A percentile compares a stretch with the other conserved stretches of the same genome.
Evolutionary conservation across 2,797 vertebrate genomes (phyloP).

Genomic region (Muraenolepis orangiensis): DNA sequence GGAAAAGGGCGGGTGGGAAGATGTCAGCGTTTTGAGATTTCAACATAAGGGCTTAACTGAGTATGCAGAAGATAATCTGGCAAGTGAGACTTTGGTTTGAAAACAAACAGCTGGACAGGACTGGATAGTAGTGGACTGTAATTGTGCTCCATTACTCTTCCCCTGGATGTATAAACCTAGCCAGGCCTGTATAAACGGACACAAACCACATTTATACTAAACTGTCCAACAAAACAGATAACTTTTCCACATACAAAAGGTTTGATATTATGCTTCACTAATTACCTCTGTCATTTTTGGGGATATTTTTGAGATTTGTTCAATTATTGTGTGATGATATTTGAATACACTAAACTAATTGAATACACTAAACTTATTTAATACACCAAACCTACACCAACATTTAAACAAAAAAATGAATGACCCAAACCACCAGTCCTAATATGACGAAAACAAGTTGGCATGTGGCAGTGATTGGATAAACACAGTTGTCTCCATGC

Average conservation of each 20-base stretch:
- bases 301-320: neutral
- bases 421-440: neutral
- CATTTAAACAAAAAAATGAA: too few species aligned
- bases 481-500: neutral
- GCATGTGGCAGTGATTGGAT: neutral
- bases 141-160: constrained; percentile 26
- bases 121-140: constrained; percentile 14
- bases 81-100: constrained; percentile 32
- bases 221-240: constrained; percentile 10
- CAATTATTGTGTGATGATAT: neutral
- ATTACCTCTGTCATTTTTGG: neutral
- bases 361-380: too few species aligned
- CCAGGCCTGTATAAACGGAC: constrained; percentile 27
- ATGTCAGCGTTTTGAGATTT: constrained; percentile 13
- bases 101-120: constrained; percentile 38
- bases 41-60: constrained; percentile 31
- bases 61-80: constrained; percentile 34
- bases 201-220: constrained; percentile 13
- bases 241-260: too few species aligned
- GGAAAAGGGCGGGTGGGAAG: neutral
- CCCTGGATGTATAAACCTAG: constrained; percentile 36
- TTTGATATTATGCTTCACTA: constrained; percentile 23
- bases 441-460: neutral
- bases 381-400: too few species aligned
- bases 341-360: neutral